Evolutionary conservation across 1,140 invertebrate species (phyloP).

Genomic region (Pogonomyrmex barbatus): DNA sequence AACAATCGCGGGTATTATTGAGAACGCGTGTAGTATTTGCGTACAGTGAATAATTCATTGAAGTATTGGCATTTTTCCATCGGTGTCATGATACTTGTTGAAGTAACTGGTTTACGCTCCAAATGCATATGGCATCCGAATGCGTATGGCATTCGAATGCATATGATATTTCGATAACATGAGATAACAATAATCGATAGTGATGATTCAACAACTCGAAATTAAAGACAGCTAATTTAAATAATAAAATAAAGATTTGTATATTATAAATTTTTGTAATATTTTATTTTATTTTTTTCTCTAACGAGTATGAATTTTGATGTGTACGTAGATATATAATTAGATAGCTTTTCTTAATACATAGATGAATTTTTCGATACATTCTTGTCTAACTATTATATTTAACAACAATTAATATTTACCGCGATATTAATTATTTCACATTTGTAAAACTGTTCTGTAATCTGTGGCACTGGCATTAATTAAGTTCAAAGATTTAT

Average conservation of each 20-base stretch:
- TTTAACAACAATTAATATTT: not conserved
- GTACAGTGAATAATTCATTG: slow-evolving; percentile 61
- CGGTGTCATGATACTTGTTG: slow-evolving; percentile 73
- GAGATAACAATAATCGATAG: slow-evolving; percentile 44
- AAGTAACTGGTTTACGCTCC: slow-evolving; percentile 65
- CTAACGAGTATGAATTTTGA: not conserved
- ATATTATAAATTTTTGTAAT: not conserved
- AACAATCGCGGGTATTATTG: slow-evolving; percentile 23
- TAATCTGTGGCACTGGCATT: not conserved
- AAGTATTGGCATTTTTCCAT: slow-evolving; percentile 74
- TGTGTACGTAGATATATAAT: no score
- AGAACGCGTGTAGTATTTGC: slow-evolving; percentile 22
- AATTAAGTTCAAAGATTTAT: slow-evolving; percentile 22
- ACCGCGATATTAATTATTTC: not conserved
- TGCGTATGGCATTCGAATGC: slow-evolving; percentile 40
- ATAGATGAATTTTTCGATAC: no score
- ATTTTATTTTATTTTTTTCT: not conserved
- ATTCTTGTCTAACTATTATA: not conserved
- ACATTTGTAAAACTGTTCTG: not conserved
- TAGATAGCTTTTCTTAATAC: no score
- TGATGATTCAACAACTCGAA: slow-evolving; percentile 47
- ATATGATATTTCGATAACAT: slow-evolving; percentile 48
- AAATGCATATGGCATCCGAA: slow-evolving; percentile 32
- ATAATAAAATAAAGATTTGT: slow-evolving; percentile 25
- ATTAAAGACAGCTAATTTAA: not conserved